Evolutionary conservation across 2,888 invertebrate species (phyloP), one percentile per base, ranked within the genome.

Genomic region (Acanthosepion pharaonis): DNA sequence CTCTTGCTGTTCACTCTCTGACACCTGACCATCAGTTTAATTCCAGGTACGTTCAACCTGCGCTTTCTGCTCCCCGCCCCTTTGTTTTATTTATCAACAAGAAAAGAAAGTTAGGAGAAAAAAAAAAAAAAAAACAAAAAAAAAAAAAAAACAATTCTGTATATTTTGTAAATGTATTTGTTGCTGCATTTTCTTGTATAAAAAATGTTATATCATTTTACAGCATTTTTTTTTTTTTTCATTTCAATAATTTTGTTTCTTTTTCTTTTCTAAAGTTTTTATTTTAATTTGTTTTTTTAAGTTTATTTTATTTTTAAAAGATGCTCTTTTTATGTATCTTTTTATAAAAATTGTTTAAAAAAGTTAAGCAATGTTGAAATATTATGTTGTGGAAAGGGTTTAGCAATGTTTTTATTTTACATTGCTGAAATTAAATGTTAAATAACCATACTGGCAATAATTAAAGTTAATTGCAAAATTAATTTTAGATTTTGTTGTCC

Each of bases 41-140:
- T 78, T 78, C n/a, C n/a, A 78, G n/a, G n/a, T 78, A 78, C 9
- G 33, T 78, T 78, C n/a, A n/a, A n/a, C 78, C 78, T 78, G 78
- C 18, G n/a, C 78, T 78, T 78, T 78, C n/a, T 78, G 78, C 33
- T 78, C 78, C 78, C 78, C 78, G 28, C 78, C 5, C n/a, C 78
- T 0, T 0, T 28, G 78, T 78, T 78, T 78, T 78, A 78, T 78
- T 78, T 78, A 78, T 78, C 78, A n/a, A 78, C 78, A 78, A 78
- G 78, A 78, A 78, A 78, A 78, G 78, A 78, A 78, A 78, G 78
- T 78, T 78, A 78, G 78, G 78, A 78, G 78, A 78, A 78, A 78
- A 78, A 78, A n/a, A 1, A 5, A 78, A n/a, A 42, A n/a, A 78
- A 78, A 78, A n/a, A 78, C n/a, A 78, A 78, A 25, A 1, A 15